phyloP scores from a whole-genome alignment of 2,888 invertebrate genomes.

The Periphyllus acericola region DNA sequence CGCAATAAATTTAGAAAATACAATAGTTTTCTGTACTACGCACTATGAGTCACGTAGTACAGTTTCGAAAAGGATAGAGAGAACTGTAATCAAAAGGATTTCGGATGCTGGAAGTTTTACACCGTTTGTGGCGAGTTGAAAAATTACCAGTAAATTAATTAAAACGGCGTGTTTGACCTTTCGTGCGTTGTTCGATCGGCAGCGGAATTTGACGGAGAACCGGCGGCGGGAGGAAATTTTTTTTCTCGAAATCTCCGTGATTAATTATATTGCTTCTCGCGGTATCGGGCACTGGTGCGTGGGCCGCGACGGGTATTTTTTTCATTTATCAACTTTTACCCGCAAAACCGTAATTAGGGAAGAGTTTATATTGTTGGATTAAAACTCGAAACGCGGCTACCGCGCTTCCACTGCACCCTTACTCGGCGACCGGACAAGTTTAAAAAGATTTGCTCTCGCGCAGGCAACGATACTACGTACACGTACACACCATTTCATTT shows the following conservation, averaged over 20 bases:
- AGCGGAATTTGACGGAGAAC: slow-evolving; percentile 7
- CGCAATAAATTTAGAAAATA: slow-evolving; percentile 11
- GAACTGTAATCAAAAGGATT: slow-evolving; percentile 23
- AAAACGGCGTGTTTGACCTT: slow-evolving; percentile 45
- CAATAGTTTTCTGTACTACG: background rate
- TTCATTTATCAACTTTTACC: slow-evolving; percentile 53
- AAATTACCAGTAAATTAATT: slow-evolving; percentile 58
- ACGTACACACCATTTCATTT: no score
- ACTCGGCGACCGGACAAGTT: background rate
- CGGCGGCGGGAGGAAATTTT: background rate
- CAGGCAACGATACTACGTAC: background rate
- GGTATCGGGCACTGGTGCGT: background rate
- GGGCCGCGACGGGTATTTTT: background rate
- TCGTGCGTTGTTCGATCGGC: slow-evolving; percentile 12
- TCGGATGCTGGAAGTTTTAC: background rate
- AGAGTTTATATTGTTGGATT: slow-evolving; percentile 29
- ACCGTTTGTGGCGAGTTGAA: slow-evolving; percentile 4
- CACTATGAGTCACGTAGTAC: no score
- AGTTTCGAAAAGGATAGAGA: background rate
- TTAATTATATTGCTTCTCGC: slow-evolving; percentile 48
- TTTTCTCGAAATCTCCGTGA: slow-evolving; percentile 41
- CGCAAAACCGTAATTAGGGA: slow-evolving; percentile 41
- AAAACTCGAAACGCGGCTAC: slow-evolving; percentile 13
- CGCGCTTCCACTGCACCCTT: background rate
- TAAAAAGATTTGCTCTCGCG: slow-evolving; percentile 45